Evolutionary conservation across 2,888 invertebrate species (phyloP).

Genomic region (Mesodorylaimus sp.): DNA sequence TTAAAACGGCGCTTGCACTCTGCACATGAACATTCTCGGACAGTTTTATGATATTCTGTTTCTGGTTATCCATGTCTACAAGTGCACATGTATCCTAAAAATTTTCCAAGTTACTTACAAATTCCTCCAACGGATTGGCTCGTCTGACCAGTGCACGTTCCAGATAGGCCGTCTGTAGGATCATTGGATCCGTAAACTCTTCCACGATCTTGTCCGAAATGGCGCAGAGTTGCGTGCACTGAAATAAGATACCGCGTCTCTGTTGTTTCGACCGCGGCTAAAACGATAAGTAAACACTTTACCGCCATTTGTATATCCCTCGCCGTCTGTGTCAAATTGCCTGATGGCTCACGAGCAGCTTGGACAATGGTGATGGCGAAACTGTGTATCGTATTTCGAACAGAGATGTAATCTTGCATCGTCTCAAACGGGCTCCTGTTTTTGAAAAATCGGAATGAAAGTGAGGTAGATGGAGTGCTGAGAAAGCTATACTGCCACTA

Average conservation of each 20-base stretch:
- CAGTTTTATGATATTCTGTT: too few relatives aligned
- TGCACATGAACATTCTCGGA: background rate
- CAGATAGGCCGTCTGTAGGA: conserved; percentile 73
- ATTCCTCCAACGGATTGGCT: conserved; percentile 53
- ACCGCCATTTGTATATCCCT: background rate
- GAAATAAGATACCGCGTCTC: conserved; percentile 27
- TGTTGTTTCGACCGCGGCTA: conserved; percentile 3
- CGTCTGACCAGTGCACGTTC: conserved; percentile 57
- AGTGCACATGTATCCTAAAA: too few relatives aligned
- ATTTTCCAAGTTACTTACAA: too few relatives aligned
- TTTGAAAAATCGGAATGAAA: too few relatives aligned
- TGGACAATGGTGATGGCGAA: conserved; percentile 3
- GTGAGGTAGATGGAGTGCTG: too few relatives aligned
- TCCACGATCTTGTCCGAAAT: conserved; percentile 62
- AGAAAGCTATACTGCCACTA: too few relatives aligned
- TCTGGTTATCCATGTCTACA: too few relatives aligned
- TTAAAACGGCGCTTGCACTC: conserved; percentile 3
- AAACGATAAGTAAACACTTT: background rate
- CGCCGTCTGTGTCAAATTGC: too few relatives aligned
- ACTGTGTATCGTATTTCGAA: conserved; percentile 13
- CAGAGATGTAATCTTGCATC: conserved; percentile 12
- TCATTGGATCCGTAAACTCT: conserved; percentile 66
- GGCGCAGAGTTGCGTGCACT: conserved; percentile 52
- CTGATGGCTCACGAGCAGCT: too few relatives aligned
- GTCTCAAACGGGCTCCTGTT: conserved; percentile 14